Conservation (phyloP, 2,113 vertebrate genomes). For the Axis porcinus region DNA sequence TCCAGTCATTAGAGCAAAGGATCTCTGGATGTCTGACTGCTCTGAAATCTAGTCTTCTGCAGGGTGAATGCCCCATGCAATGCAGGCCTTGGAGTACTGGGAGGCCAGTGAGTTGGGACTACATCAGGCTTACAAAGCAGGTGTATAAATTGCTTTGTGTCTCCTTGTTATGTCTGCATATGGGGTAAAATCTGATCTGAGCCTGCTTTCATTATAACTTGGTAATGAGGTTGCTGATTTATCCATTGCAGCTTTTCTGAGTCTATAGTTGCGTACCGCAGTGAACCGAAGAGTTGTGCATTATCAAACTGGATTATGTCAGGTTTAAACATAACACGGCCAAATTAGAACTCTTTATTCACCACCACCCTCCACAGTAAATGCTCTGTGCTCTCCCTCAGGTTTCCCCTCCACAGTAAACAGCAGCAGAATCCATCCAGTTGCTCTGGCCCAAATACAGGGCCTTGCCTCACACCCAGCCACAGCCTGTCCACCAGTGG, state of each 20-base stretch:
- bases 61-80: background rate
- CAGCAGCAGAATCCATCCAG: fast-evolving
- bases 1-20: background rate
- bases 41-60: background rate
- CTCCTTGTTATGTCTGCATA: background rate
- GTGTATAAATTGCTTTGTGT: background rate
- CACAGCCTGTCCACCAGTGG: fast-evolving
- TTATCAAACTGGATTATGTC: background rate
- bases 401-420: background rate
- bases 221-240: background rate
- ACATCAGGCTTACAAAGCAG: background rate
- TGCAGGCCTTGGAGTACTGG: background rate
- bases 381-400: background rate
- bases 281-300: background rate
- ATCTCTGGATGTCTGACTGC: background rate
- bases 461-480: background rate
- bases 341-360: background rate
- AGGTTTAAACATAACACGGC: background rate
- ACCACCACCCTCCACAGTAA: background rate
- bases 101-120: background rate
- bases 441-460: background rate
- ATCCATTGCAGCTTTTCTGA: background rate
- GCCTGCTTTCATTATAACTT: conserved; percentile 32
- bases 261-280: background rate
- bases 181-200: conserved; percentile 35